phyloP scores from a whole-genome alignment of 2,797 vertebrate genomes.

The Poecile montanus region DNA sequence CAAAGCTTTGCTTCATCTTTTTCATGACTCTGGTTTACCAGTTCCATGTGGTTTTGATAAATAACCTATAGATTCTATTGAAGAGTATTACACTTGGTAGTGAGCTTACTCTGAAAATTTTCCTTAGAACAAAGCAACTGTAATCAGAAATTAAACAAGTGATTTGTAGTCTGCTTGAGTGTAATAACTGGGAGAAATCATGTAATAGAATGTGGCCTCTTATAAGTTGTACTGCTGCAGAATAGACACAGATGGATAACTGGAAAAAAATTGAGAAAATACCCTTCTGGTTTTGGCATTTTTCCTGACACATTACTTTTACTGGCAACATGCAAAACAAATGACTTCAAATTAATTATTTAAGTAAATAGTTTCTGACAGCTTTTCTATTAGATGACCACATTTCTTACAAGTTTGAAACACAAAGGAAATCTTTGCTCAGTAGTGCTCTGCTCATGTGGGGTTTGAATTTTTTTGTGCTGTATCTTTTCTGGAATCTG shows the following conservation, averaged over 20 bases:
- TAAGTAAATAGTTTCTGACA: background rate
- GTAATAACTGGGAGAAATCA: background rate
- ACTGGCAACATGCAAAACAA: background rate
- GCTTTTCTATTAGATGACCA: background rate
- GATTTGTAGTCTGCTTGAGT: background rate
- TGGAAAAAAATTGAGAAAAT: background rate
- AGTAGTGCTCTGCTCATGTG: background rate
- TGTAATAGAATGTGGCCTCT: background rate
- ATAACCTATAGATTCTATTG: background rate
- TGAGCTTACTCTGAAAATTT: background rate
- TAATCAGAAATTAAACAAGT: background rate
- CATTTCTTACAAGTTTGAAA: background rate
- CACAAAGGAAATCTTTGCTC: background rate
- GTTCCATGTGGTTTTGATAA: slow-evolving; percentile 44
- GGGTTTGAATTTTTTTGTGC: background rate
- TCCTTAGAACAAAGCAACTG: background rate
- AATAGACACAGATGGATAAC: background rate
- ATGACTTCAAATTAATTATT: background rate
- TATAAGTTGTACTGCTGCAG: background rate
- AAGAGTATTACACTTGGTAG: background rate
- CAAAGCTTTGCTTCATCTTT: slow-evolving; percentile 30
- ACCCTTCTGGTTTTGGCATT: background rate
- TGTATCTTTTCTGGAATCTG: background rate
- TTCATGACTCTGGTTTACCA: background rate
- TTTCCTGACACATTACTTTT: background rate